Base-by-base conservation (phyloP, 2,113 vertebrate species). In the Ginglymostoma cirratum region DNA sequence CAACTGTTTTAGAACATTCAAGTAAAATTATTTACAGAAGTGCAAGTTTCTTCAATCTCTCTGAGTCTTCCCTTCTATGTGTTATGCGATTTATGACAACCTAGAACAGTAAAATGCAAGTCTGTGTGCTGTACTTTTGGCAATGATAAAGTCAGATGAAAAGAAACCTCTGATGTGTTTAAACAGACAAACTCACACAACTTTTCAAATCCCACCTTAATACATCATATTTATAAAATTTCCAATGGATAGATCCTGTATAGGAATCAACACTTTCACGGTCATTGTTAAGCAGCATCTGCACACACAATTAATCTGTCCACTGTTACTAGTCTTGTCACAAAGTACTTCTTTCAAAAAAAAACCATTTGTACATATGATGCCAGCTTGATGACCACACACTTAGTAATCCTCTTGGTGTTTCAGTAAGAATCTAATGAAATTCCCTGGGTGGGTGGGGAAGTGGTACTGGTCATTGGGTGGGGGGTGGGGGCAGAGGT, bases 71-170 rank as follows among this genome's bases (percentile, higher is more conserved):
- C 23, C 23, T 24, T 30, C 69, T 48, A 27, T 12, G 8, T 24
- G 34, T 6, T 67, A 12, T 21, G n/a, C 30, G 69, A 52, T 52
- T 72, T 42, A 23, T 34, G 93, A 95, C 42, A 72, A 24, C 24
- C 24, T 70, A 42, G 93, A 72, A 27, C 38, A 95, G n/a, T 65
- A 66, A 92, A 93, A 70, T 14, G 5, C 3, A 34, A 95, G 42
- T 27, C 72, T 95, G 12, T 76, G 27, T 52, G 67, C 72, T 76
- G 67, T 6, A 72, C 67, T 70, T 93, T 95, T 95, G 94, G 94
- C 42, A 52, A 95, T 95, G 67, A 72, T 72, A 95, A 95, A 95
- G 70, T 95, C 66, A 95, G 89, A 72, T 95, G 94, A 95, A 72
- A 95, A 72, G 38, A 72, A 83, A 83, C 17, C 19, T 45, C 38